phyloP scores from a whole-genome alignment of 2,888 invertebrate genomes.

The Choristoneura rosaceana region DNA sequence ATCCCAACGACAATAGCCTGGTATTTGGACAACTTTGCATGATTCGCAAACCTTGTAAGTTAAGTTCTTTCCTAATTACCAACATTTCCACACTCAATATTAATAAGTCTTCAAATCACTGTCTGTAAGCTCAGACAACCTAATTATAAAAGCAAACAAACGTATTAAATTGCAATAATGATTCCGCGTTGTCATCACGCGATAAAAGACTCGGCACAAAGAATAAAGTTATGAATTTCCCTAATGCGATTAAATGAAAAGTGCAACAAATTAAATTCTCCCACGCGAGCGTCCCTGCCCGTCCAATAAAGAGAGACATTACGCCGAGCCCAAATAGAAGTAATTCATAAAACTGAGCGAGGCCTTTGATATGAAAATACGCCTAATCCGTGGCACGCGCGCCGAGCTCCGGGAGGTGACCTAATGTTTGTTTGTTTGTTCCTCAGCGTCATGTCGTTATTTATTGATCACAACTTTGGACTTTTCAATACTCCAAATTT shows the following conservation, averaged over 20 bases:
- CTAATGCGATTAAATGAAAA: constrained; percentile 75
- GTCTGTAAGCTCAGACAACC: constrained; percentile 24
- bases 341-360: constrained; percentile 80
- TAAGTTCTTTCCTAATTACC: neutral
- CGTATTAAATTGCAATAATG: constrained; percentile 40
- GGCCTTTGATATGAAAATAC: constrained; percentile 83
- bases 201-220: constrained; percentile 59
- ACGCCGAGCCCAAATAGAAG: constrained; percentile 71
- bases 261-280: constrained; percentile 82
- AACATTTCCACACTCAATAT: neutral
- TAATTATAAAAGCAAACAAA: constrained; percentile 39
- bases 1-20: neutral
- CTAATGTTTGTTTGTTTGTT: constrained; percentile 70
- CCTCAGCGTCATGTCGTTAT: constrained; percentile 70
- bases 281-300: constrained; percentile 71
- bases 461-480: constrained; percentile 75
- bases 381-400: constrained; percentile 81
- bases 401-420: constrained; percentile 66
- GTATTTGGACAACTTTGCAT: neutral
- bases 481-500: constrained; percentile 78
- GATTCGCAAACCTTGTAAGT: neutral
- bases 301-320: constrained; percentile 77
- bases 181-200: constrained; percentile 56
- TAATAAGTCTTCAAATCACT: neutral
- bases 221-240: constrained; percentile 68